Evolutionary conservation across 2,113 vertebrate genomes (phyloP).

Genomic region (Cromileptes altivelis): DNA sequence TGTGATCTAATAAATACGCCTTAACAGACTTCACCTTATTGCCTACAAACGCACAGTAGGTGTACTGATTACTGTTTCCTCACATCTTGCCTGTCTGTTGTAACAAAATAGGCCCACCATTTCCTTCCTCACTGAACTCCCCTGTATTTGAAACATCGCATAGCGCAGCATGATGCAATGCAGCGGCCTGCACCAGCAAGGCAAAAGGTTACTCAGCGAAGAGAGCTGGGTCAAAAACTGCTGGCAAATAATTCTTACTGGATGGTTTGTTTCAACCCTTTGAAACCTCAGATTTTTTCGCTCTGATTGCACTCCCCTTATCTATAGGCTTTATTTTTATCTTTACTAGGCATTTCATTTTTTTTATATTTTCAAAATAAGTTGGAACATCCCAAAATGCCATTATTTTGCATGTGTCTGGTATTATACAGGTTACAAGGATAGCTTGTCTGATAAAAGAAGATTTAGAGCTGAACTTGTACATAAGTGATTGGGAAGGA

Average conservation of each 20-base stretch:
- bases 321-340: background rate
- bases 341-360: no score
- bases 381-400: background rate
- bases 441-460: background rate
- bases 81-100: background rate
- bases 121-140: background rate
- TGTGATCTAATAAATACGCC: background rate
- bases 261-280: background rate
- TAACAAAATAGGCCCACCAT: background rate
- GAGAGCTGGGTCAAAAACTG: constrained; percentile 11
- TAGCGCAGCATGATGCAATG: constrained; percentile 51
- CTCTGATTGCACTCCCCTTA: background rate
- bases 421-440: background rate
- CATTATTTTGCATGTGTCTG: background rate
- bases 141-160: background rate
- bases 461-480: background rate
- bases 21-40: constrained; percentile 1
- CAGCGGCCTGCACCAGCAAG: constrained; percentile 37
- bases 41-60: constrained; percentile 10
- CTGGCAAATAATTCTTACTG: constrained; percentile 4
- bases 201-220: constrained; percentile 32
- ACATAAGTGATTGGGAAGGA: background rate
- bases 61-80: constrained; percentile 1
- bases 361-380: background rate
- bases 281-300: background rate